Conservation (phyloP, 1,140 invertebrate genomes). For the Plectrocnemia conspersa region DNA sequence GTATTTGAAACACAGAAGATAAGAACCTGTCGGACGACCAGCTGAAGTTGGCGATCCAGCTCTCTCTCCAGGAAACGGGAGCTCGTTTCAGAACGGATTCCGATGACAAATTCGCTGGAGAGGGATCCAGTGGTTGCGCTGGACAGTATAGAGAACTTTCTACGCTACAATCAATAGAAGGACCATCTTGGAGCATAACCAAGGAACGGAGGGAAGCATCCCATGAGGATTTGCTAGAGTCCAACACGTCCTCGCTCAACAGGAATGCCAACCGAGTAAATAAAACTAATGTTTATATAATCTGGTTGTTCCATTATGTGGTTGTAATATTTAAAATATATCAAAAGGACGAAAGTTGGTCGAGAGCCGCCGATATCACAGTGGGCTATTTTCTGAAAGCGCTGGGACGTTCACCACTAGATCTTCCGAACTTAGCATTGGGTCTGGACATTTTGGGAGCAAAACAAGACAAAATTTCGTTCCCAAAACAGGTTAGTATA, state of each 20-base stretch:
- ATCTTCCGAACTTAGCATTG: constrained; percentile 30
- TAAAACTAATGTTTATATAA: neutral
- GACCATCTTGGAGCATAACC: constrained; percentile 7
- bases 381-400: constrained; percentile 55
- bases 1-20: constrained; percentile 33
- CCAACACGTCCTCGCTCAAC: neutral
- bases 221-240: constrained; percentile 4
- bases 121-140: neutral
- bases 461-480: constrained; percentile 26
- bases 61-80: constrained; percentile 46
- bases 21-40: constrained; percentile 48
- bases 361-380: constrained; percentile 46
- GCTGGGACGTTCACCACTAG: constrained; percentile 37
- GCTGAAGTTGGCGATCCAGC: constrained; percentile 49
- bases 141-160: too few relatives aligned
- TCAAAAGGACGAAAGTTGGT: constrained; percentile 33
- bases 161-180: neutral
- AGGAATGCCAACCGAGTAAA: neutral
- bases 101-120: neutral
- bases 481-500: too few relatives aligned
- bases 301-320: too few relatives aligned
- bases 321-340: too few relatives aligned
- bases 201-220: constrained; percentile 1
- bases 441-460: constrained; percentile 24
- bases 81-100: constrained; percentile 1